These are phyloP conservation scores for Ophion slaviceki DNA, from an alignment of 2,888 invertebrate genomes.

Conservation along the genomic window DNA sequence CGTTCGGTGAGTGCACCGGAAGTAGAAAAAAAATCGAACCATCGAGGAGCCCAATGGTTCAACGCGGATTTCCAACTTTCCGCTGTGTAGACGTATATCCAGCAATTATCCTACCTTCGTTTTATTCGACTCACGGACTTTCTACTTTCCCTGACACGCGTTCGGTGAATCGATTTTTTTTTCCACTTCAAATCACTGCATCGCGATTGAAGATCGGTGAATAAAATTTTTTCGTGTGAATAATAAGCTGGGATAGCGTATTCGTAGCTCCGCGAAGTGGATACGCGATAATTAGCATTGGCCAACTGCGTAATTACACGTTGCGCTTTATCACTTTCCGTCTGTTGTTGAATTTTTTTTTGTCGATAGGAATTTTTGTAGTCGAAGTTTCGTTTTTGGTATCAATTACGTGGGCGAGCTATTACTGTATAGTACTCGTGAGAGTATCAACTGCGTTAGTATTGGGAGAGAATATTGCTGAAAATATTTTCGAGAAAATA, in stretches of 20 bases:
- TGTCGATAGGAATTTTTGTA: no score
- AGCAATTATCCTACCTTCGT: constrained; percentile 42
- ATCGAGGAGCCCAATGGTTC: constrained; percentile 34
- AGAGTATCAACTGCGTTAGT: no score
- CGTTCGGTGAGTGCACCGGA: neutral
- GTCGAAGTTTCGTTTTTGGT: no score
- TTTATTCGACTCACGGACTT: constrained; percentile 55
- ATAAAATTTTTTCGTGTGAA: neutral
- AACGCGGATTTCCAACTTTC: constrained; percentile 39
- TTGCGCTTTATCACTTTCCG: neutral
- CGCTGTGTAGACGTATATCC: constrained; percentile 26
- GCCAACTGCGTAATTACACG: neutral
- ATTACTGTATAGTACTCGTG: no score
- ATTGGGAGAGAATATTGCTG: no score
- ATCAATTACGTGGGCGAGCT: no score
- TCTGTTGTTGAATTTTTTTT: neutral
- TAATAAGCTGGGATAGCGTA: neutral
- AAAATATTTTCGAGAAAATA: no score
- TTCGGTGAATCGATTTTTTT: constrained; percentile 30
- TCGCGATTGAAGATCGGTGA: constrained; percentile 13
- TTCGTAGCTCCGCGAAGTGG: neutral
- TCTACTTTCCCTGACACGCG: constrained; percentile 56
- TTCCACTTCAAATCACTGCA: neutral
- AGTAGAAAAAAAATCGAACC: neutral
- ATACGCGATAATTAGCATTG: neutral